Base-by-base conservation (phyloP, 2,888 invertebrate species). In the Cartodere bifasciata region DNA sequence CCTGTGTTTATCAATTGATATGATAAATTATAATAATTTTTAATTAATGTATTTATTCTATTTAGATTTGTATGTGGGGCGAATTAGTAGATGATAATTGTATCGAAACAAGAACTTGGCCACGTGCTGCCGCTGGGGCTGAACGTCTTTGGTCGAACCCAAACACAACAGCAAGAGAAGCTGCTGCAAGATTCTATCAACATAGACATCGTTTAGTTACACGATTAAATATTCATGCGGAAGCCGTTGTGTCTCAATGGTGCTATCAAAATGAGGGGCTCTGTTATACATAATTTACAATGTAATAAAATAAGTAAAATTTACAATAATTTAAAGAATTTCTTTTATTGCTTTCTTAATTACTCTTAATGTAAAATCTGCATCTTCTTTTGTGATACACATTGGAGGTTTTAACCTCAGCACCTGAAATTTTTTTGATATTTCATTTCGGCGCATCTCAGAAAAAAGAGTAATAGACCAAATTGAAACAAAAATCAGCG, bases 331-430 rank as follows among this genome's bases (percentile, higher is more conserved):
- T 17, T 7, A n/a, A n/a, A 6, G 11, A n/a, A 36, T 27, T 22
- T 31, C 14, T 27, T 36, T 26, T 21, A 46, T 31, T n/a, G 48
- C 46, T 27, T 37, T 20, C 37, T 43, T 35, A 30, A 53, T 35
- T 7, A 51, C 47, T 21, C 45, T 35, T 5, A 82, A 52, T 0
- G 80, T 65, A 45, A 79, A 82, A 52, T 91, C 81, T 0, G 76
- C 85, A 60, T 95, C 88, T 28, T 72, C 72, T 55, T 75, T 78
- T 5, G 75, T 83, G 33, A 95, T 71, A 56, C 94, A 95, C 82
- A 98, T 83, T 0, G 97, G 95, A 9, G 97, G 97, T 54, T 90
- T 86, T 38, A 97, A 77, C 46, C 92, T 68, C 28, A 97, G 64
- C 1, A 87, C 82, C 87, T 92, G 66, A 28, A 56, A 56, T 39